Conservation (phyloP, 53 echinoderm and acorn worm genomes). For the Holothuria leucospilota region DNA sequence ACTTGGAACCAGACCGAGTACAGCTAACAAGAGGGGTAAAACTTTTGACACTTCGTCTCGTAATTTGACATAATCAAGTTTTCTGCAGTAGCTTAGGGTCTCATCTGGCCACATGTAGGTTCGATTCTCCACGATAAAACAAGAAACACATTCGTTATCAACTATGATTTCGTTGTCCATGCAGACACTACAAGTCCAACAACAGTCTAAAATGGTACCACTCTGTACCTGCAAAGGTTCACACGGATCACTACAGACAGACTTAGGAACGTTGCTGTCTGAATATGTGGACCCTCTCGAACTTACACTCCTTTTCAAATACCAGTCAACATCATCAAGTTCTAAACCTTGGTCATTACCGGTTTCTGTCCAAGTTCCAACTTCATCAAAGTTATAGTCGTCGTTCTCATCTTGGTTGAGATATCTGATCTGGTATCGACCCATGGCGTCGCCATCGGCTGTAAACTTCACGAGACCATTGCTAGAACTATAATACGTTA, state of each 20-base stretch:
- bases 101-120: conserved; percentile 72
- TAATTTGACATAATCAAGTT: conserved; percentile 50
- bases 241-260: conserved; percentile 88
- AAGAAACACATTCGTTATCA: conserved; percentile 73
- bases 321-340: conserved; percentile 28
- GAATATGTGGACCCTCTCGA: conserved; percentile 5
- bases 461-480: conserved; percentile 79
- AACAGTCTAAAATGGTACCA: conserved; percentile 64
- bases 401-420: conserved; percentile 43
- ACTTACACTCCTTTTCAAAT: conserved; percentile 1
- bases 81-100: conserved; percentile 8
- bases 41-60: conserved; percentile 42
- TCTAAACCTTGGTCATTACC: conserved; percentile 6
- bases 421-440: conserved; percentile 79
- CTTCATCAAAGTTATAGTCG: conserved; percentile 18
- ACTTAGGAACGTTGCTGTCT: conserved; percentile 62
- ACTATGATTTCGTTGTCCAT: conserved; percentile 60
- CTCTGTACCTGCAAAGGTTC: conserved; percentile 63
- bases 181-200: conserved; percentile 78
- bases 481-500: conserved; percentile 66
- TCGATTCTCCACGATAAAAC: conserved; percentile 55
- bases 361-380: conserved; percentile 57
- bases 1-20: conserved; percentile 60
- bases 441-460: conserved; percentile 70
- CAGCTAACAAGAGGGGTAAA: conserved; percentile 41